A percentile compares a stretch with the other conserved stretches of the same genome.
Conservation (phyloP, 2,888 invertebrate genomes). For the Schizaphis graminum region DNA sequence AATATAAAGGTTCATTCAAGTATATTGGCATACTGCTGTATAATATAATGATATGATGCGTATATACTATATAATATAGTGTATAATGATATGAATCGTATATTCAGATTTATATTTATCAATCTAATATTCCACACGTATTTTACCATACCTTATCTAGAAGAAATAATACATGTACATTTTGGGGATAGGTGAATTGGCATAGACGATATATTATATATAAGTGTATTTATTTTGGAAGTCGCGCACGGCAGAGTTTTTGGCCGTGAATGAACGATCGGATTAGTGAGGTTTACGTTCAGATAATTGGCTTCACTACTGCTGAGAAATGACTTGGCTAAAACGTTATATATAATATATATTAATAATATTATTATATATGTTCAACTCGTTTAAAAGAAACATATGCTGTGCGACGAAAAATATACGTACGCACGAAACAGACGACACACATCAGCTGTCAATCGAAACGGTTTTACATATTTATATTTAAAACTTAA, state of each 20-base stretch:
- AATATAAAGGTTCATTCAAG: too few relatives aligned
- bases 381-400: neutral
- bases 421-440: neutral
- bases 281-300: constrained; percentile 28
- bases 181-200: neutral
- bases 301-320: neutral
- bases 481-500: neutral
- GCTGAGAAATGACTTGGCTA: constrained; percentile 4
- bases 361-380: neutral
- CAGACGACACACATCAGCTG: neutral
- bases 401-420: neutral
- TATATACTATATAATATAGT: too few relatives aligned
- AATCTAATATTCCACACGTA: too few relatives aligned
- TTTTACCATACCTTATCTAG: too few relatives aligned
- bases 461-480: neutral
- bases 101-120: too few relatives aligned
- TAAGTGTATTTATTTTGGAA: neutral
- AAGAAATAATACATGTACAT: too few relatives aligned
- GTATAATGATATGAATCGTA: too few relatives aligned
- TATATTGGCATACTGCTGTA: too few relatives aligned
- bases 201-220: neutral
- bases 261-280: neutral
- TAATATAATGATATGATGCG: too few relatives aligned
- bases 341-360: neutral
- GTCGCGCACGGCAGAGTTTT: neutral